These are phyloP conservation scores for Orthonyx spaldingii DNA, from an alignment of 2,113 vertebrate genomes.

Conservation along the genomic window DNA sequence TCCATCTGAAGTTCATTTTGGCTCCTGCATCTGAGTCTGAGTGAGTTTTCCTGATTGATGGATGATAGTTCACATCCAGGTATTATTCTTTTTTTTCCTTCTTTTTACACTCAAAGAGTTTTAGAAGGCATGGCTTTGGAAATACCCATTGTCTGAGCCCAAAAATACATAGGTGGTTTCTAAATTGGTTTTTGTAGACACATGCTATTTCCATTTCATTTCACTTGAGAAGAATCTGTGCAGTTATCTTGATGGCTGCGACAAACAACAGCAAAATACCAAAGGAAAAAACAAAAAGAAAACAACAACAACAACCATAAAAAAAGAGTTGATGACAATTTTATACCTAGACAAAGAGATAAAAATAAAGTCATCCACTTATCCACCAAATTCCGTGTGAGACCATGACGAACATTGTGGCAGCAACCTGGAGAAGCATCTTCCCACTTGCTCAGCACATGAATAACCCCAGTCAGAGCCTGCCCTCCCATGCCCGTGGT, in stretches of 20 bases:
- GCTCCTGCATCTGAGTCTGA: background rate
- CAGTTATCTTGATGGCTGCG: background rate
- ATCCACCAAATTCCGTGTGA: background rate
- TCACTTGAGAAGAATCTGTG: constrained; percentile 42
- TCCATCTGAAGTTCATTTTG: constrained; percentile 14
- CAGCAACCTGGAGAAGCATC: background rate
- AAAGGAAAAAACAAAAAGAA: background rate
- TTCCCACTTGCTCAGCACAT: background rate
- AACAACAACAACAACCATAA: background rate
- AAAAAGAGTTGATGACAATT: background rate
- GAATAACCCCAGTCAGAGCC: background rate
- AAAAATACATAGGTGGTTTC: background rate
- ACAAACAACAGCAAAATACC: background rate
- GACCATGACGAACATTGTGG: background rate
- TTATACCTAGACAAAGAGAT: background rate
- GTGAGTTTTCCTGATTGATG: constrained; percentile 17
- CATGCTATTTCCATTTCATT: constrained; percentile 48
- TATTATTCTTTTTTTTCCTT: background rate
- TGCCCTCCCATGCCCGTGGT: accelerated
- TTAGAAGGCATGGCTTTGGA: background rate
- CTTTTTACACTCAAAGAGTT: constrained; percentile 1
- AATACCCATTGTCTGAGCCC: background rate
- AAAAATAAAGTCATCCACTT: background rate
- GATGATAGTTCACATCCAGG: background rate
- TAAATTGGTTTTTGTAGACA: constrained; percentile 26